Evolutionary conservation across 2,888 invertebrate genomes (phyloP).

Genomic region (Odontocerum albicorne): DNA sequence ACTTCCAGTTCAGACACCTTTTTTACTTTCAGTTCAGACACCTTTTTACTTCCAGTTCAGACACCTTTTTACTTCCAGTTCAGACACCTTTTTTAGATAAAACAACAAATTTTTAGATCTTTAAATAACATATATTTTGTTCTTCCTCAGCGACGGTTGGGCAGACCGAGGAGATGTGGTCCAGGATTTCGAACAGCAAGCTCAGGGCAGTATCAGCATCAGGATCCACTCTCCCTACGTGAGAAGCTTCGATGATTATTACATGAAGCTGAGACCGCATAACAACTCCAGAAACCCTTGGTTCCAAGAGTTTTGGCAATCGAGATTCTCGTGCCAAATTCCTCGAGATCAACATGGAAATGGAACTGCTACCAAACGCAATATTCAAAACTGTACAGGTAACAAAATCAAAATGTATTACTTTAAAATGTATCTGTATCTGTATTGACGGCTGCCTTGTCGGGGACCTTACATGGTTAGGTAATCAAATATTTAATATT

Average conservation of each 20-base stretch:
- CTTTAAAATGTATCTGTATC: neutral
- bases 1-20: too few species aligned
- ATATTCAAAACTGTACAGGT: constrained; percentile 23
- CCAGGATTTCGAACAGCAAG: constrained; percentile 63
- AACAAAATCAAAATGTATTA: neutral
- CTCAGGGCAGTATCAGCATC: constrained; percentile 72
- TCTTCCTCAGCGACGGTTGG: constrained; percentile 69
- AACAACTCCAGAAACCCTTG: constrained; percentile 70
- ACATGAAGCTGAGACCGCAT: constrained; percentile 64
- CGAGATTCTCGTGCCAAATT: constrained; percentile 65
- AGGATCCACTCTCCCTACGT: constrained; percentile 74
- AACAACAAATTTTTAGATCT: too few species aligned
- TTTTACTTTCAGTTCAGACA: too few species aligned
- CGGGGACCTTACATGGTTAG: too few species aligned
- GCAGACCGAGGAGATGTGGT: constrained; percentile 75
- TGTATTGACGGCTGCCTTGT: too few species aligned
- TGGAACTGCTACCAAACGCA: neutral
- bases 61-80: too few species aligned
- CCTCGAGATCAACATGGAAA: constrained; percentile 37
- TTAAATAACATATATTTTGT: neutral
- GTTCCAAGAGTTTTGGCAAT: constrained; percentile 79
- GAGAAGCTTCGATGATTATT: constrained; percentile 65
- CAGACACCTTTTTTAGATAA: too few species aligned
- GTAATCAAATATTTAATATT: too few species aligned
- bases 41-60: too few species aligned